Evolutionary conservation across 2,888 invertebrate species (phyloP), one percentile per base, ranked within the genome.

Genomic region (Hirtodrosophila confusa): DNA sequence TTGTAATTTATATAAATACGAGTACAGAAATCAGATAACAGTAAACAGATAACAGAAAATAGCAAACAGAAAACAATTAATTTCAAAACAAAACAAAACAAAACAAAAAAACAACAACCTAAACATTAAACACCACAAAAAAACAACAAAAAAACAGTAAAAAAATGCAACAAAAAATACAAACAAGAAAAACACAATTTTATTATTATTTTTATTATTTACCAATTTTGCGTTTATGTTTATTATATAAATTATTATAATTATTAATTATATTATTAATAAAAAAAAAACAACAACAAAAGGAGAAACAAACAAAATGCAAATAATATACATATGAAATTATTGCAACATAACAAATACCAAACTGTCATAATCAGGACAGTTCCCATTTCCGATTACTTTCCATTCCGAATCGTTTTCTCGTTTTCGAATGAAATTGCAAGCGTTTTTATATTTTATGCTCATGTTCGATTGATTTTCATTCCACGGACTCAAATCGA

Each of bases 181-280:
- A 69, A 63, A 61, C 69, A 60, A 64, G 8, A 53, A 65, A 69
- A 70, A 69, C 50, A 72, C 57, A 65, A 77, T 78, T 85, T 82
- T 79, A 78, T 88, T 86, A 89, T 90, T 90, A 90, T 90, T 89
- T 86, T 82, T 89, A 89, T 89, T 88, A 89, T 89, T 90, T 88
- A 86, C 85, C 86, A 84, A 88, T 85, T 87, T 77, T 88, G 88
- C 89, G 86, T 89, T 87, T 90, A 89, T 90, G 85, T 89, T 87
- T 87, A 89, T 89, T 89, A 89, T 86, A 87, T 89, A 88, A 89
- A 88, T 89, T 88, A 88, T 89, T 89, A 89, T 89, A 89, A 89
- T 89, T 89, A 78, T 82, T 89, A 89, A 86, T 88, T 88, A 80
- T 88, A 87, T 83, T 86, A 83, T 78, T 80, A 87, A 82, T 77